These are phyloP conservation scores for Dolichallabes microphthalmus DNA, from an alignment of 2,113 vertebrate genomes.

Conservation along the genomic window DNA sequence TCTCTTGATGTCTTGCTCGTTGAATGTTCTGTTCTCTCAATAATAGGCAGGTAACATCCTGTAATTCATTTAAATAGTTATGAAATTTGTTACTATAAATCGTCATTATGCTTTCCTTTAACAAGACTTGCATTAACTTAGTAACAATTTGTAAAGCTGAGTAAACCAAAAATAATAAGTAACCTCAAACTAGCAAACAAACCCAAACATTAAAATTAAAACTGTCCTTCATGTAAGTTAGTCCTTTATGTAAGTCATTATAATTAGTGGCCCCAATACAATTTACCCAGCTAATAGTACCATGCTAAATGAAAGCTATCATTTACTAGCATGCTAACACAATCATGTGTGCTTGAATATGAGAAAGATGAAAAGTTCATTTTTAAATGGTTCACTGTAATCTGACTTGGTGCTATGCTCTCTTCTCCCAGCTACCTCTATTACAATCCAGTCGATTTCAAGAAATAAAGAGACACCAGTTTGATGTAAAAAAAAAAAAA, in stretches of 20 bases:
- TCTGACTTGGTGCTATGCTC: not conserved
- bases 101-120: not conserved
- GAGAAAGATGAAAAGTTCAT: not conserved
- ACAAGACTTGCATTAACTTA: not conserved
- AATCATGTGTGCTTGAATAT: not conserved
- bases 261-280: not conserved
- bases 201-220: not conserved
- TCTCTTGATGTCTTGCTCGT: not conserved
- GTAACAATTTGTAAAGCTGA: not conserved
- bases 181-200: not conserved
- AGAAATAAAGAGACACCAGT: not conserved
- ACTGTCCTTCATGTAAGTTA: not conserved
- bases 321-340: not conserved
- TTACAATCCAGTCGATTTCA: not conserved
- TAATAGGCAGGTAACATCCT: not conserved
- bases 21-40: not conserved
- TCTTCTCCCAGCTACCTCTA: not conserved
- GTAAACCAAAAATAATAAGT: not conserved
- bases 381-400: not conserved
- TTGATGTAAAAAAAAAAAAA: not conserved
- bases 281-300: not conserved
- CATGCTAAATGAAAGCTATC: not conserved
- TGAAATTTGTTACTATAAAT: not conserved
- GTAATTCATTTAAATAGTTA: not conserved
- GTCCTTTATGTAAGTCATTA: not conserved